Evolutionary conservation across 2,888 invertebrate genomes (phyloP).

Genomic region (Hirtodrosophila alboralis): DNA sequence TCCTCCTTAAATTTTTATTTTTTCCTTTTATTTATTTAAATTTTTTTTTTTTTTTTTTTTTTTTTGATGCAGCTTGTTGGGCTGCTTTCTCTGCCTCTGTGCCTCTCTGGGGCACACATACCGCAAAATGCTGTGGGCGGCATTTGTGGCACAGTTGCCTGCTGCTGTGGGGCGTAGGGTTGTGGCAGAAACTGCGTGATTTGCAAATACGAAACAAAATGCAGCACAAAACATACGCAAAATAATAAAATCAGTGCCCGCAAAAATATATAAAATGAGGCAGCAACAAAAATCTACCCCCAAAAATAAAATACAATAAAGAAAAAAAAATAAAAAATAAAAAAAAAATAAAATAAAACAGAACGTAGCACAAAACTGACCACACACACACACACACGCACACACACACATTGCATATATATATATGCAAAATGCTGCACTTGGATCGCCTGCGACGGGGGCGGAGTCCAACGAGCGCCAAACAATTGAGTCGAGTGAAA

Average conservation of each 20-base stretch:
- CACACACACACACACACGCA: constrained; percentile 34
- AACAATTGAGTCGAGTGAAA: constrained; percentile 53
- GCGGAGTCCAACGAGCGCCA: constrained; percentile 59
- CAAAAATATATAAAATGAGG: constrained; percentile 62
- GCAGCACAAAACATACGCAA: constrained; percentile 50
- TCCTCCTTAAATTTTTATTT: constrained; percentile 3
- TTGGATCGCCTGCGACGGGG: constrained; percentile 50
- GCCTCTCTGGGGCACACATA: constrained; percentile 46
- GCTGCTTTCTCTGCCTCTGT: constrained; percentile 4
- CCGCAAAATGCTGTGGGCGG: constrained; percentile 71
- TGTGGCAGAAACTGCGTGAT: constrained; percentile 37
- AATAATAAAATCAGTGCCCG: constrained; percentile 66
- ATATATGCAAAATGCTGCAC: constrained; percentile 35
- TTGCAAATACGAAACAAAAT: constrained; percentile 49
- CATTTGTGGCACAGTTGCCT: constrained; percentile 44
- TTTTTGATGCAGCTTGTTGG: constrained; percentile 28
- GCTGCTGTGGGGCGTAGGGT: neutral
- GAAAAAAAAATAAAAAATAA: constrained; percentile 7
- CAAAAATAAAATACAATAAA: constrained; percentile 12
- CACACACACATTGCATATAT: constrained; percentile 4
- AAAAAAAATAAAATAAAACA: constrained; percentile 15
- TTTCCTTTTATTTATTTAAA: constrained; percentile 1
- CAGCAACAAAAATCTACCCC: constrained; percentile 36
- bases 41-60: constrained; percentile 4
- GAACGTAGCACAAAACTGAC: constrained; percentile 42